phyloP scores from a whole-genome alignment of 2,888 invertebrate genomes.

The Lasioglossum figueresi region DNA sequence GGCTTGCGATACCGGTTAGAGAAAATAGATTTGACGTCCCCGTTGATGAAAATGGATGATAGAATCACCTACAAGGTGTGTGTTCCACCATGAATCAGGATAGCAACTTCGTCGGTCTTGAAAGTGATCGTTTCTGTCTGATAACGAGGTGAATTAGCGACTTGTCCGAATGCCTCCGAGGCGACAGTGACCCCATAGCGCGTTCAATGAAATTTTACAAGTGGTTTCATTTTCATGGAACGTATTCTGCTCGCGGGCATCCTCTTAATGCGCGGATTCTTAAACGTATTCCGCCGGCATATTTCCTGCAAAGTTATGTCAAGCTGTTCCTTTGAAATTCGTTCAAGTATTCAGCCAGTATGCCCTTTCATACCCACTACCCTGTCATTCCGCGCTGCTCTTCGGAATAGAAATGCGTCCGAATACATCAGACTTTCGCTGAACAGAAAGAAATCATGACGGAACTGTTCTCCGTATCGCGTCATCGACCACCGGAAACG shows the following conservation, averaged over 20 bases:
- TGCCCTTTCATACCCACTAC: constrained; percentile 14
- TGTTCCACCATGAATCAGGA: not conserved
- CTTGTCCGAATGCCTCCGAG: not conserved
- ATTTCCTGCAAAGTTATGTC: constrained; percentile 52
- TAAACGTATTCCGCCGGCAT: constrained; percentile 29
- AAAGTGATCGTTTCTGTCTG: not conserved
- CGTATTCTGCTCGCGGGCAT: not conserved
- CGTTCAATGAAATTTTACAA: constrained; percentile 9
- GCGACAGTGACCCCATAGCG: not conserved
- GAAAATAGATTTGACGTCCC: not conserved
- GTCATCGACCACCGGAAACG: not conserved
- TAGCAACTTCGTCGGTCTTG: not conserved
- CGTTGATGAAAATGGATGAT: constrained; percentile 6
- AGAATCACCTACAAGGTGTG: not conserved
- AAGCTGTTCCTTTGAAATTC: constrained; percentile 51
- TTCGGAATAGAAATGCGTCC: constrained; percentile 12
- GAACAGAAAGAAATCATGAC: not conserved
- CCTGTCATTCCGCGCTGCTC: constrained; percentile 6
- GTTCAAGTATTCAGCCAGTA: constrained; percentile 28
- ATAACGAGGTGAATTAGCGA: not conserved
- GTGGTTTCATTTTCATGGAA: not conserved
- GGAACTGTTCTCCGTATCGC: constrained; percentile 14
- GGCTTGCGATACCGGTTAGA: not conserved
- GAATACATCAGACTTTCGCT: not conserved
- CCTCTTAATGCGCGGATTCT: constrained; percentile 30